Base-by-base conservation (phyloP, 2,797 vertebrate species). In the Gallinago solitaria region DNA sequence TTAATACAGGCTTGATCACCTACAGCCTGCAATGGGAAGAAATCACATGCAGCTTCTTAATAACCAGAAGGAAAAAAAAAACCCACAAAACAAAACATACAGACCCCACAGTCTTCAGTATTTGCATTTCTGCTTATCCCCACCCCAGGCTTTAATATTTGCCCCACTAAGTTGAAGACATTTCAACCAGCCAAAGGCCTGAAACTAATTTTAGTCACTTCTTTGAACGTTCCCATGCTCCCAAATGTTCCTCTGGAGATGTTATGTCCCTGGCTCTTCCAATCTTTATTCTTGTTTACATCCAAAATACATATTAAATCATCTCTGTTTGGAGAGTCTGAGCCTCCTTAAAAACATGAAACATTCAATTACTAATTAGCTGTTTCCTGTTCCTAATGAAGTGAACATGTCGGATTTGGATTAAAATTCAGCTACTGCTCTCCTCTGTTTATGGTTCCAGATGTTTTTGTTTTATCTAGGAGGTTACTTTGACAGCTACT, bases 401-500 rank as follows among this genome's bases (percentile, higher is more conserved):
- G 96, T 96, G 95, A 98, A 95, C 96, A 97, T 87, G 96, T 95
- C 77, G n/a, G 95, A 90, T 97, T 97, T 95, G 97, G 97, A 98
- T 98, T 98, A 98, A 98, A 97, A 98, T 98, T 98, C 98, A 98
- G 97, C 97, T 97, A 97, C 95, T 77, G 96, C 95, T 96, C 96
- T 97, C 93, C 60, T 97, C 95, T 98, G 97, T 98, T 98, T 98
- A 98, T 97, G 96, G 96, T 98, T 98, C 98, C 98, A 98, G 98
- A 98, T 98, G 98, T 98, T 98, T 98, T 97, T 98, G 98, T 98
- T 98, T 98, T 98, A 98, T 98, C 98, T 98, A 92, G 85, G 96
- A 98, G 96, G 98, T 98, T 97, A 97, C 95, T 97, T 97, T 98
- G 98, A 98, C 98, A 98, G 98, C 97, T 97, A 97, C 97, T 88